A percentile compares a stretch with the other conserved stretches of the same genome.
Evolutionary conservation across 2,888 invertebrate species (phyloP).

Genomic region (Eupithecia exiguata): DNA sequence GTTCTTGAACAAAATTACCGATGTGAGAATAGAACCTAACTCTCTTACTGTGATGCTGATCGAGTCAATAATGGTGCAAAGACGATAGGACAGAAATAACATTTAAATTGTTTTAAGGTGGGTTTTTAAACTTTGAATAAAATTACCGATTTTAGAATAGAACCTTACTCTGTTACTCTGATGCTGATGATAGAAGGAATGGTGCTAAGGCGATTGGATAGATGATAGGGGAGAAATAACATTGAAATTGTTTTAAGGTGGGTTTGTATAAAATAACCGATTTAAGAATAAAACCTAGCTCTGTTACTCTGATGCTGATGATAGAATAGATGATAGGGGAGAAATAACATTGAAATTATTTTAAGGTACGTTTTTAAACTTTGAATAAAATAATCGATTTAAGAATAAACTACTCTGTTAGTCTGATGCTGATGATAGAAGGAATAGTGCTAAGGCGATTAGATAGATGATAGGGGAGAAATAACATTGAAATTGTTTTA

Average conservation of each 20-base stretch:
- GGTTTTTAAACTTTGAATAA: conserved; percentile 65
- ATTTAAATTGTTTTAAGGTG: background rate
- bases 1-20: conserved; percentile 82
- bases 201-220: background rate
- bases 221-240: background rate
- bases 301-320: conserved; percentile 8
- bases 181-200: background rate
- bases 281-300: conserved; percentile 53
- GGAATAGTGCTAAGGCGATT: background rate
- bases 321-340: background rate
- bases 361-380: no score
- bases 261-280: conserved; percentile 68
- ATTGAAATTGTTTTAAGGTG: no score
- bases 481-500: background rate
- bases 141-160: conserved; percentile 68
- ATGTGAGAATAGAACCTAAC: conserved; percentile 54
- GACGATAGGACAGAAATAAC: background rate
- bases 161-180: conserved; percentile 32
- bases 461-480: background rate
- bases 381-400: conserved; percentile 79
- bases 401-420: conserved; percentile 47
- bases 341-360: background rate
- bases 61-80: background rate
- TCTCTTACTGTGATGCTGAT: conserved; percentile 11
- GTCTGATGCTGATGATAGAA: background rate